Base-by-base conservation (phyloP, 2,888 invertebrate species). In the Athetis lepigone region DNA sequence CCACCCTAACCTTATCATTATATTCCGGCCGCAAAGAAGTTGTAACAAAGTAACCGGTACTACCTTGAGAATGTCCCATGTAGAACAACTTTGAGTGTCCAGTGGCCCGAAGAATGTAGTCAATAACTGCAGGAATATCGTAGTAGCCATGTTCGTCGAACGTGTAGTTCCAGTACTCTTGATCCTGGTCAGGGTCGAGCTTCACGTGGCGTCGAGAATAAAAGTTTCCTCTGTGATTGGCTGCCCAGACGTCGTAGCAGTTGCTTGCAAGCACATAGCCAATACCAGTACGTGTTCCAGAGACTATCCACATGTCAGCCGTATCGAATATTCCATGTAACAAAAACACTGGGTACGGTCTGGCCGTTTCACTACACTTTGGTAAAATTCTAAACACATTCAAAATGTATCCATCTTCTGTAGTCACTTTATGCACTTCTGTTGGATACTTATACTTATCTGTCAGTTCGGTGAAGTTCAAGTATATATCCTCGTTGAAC, bases 1-100 rank as follows among this genome's bases (percentile, higher is more conserved):
- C 93, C 0, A 95, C 82, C 37, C 88, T 89, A 11, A 97, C 90
- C 85, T 96, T 96, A 0, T 89, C 79, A 80, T 96, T 96, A 79
- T 96, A 96, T 58, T 96, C 95, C 0, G 96, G 96, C 27, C 84
- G 87, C 37, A 93, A 84, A 0, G 96, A 94, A 3, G 90, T 85
- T 92, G 96, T 93, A 0, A 95, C 95, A 70, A 94, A 96, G 77
- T 95, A 96, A 40, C 90, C 81, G 0, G 96, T 96, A 0, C 96
- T 96, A 21, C 97, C 98, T 88, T 95, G 96, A 7, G 97, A 97
- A 84, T 97, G 97, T 1, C 97, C 98, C 7, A 97, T 88, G 83
- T 96, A 97, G 77, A 95, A 95, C 1, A 98, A 71, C 60, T 96
- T 90, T 0, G 93, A 73, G 39, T 94, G 90, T 2, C 95, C 93